phyloP scores from a whole-genome alignment of 2,797 vertebrate genomes.

The Carduelis carduelis region DNA sequence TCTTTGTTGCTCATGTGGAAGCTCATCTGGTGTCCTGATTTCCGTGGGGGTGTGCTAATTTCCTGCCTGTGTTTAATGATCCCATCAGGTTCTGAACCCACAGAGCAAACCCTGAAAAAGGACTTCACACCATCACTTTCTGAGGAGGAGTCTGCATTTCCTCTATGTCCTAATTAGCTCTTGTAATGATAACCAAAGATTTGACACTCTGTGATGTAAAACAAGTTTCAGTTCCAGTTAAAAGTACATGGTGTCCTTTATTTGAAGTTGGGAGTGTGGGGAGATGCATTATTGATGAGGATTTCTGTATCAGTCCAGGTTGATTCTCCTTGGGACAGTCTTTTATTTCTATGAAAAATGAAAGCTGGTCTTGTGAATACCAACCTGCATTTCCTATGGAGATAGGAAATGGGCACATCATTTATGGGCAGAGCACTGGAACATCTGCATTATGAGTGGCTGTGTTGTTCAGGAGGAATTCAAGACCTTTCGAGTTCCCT shows the following conservation, averaged over 20 bases:
- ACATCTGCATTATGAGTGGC: neutral
- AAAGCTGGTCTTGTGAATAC: neutral
- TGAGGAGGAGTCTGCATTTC: neutral
- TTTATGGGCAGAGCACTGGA: neutral
- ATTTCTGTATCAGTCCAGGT: conserved; percentile 30
- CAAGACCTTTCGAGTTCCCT: neutral
- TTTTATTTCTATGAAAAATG: conserved; percentile 26
- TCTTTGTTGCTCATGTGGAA: neutral
- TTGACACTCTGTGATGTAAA: neutral
- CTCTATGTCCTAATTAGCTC: neutral
- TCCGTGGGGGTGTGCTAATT: neutral
- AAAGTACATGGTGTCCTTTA: neutral
- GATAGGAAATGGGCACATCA: neutral
- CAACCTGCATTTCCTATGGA: neutral
- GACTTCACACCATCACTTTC: neutral
- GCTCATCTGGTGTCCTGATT: neutral
- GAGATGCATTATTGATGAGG: conserved; percentile 37
- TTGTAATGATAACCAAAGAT: neutral
- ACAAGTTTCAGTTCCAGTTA: neutral
- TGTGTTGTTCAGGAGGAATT: neutral
- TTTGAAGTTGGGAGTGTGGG: neutral
- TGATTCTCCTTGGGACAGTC: neutral
- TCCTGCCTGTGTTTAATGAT: neutral
- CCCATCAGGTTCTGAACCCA: neutral
- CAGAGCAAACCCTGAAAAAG: neutral